phyloP scores from a whole-genome alignment of 2,113 vertebrate genomes.

The Poicephalus meyeri region DNA sequence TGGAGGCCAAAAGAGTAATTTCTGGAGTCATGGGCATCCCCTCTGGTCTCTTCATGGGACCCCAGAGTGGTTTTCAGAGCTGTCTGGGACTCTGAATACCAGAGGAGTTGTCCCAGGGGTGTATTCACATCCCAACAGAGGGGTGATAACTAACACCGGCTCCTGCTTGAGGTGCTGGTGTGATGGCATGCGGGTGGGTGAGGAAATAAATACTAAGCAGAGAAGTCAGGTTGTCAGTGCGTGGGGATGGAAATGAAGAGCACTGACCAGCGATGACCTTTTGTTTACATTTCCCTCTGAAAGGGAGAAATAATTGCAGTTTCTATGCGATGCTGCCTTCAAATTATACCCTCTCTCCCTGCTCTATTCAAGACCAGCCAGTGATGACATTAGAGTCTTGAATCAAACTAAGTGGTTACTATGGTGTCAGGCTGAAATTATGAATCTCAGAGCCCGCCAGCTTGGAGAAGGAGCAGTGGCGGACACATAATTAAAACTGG shows the following conservation, averaged over 20 bases:
- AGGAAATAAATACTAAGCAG: conserved; percentile 58
- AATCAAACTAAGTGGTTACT: conserved; percentile 80
- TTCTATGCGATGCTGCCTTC: conserved; percentile 64
- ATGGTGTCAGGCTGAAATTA: conserved; percentile 81
- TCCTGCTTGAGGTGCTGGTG: neutral
- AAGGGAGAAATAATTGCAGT: conserved; percentile 73
- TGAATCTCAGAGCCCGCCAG: conserved; percentile 70
- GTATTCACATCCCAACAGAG: neutral
- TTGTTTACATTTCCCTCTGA: conserved; percentile 74
- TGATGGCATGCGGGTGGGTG: neutral
- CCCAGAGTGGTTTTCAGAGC: neutral
- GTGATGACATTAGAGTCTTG: conserved; percentile 78
- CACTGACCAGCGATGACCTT: conserved; percentile 70
- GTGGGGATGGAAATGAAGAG: conserved; percentile 59
- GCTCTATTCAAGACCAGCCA: conserved; percentile 73
- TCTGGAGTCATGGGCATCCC: neutral
- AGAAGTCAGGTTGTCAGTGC: conserved; percentile 60
- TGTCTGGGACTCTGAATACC: neutral
- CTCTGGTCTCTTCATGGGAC: neutral
- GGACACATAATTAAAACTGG: conserved; percentile 72
- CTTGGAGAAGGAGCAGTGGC: conserved; percentile 66
- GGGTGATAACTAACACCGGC: neutral
- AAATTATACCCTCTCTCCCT: conserved; percentile 62
- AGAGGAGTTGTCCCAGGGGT: neutral
- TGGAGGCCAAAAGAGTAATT: neutral